Evolutionary conservation across 2,113 vertebrate species (phyloP), one percentile per base, ranked within the genome.

Genomic region (Neodontobutis hainanensis): DNA sequence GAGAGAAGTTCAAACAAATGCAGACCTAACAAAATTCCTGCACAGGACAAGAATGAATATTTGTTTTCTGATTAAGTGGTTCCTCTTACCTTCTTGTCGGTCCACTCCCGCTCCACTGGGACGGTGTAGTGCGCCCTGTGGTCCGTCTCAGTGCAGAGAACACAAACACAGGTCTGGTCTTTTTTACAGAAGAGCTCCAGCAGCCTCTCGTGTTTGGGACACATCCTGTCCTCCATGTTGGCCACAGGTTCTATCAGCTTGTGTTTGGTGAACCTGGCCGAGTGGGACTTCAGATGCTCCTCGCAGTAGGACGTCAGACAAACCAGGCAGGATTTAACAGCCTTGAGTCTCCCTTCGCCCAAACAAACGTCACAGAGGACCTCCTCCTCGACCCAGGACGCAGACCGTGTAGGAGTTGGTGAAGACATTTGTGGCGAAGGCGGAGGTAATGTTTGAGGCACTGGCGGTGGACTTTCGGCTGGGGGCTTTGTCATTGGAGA

Each of bases 251-350:
- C 86, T 0, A 93, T 91, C 64, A 94, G 85, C 81, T 92, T 90
- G 87, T 94, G 93, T 75, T 92, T 92, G 70, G 92, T 90, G 81
- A 93, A 93, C 53, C 92, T 67, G 36, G 85, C 65, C 0, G 63
- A n/a, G 68, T 94, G 93, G 5, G 89, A 90, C 14, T 62, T 82
- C 11, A 93, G 83, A 72, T 95, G 94, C 64, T 91, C 91, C 65
- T 94, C 91, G 3, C 94, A 95, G 85, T 92, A 92, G 32, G 93
- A 94, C 0, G 92, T 94, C 65, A 92, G 61, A 35, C 94, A 94
- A 65, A 92, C 92, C 19, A 94, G 85, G 82, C 93, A 94, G 0
- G 92, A 93, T 75, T 92, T 93, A 60, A 91, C 48, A 0, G 94
- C 92, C 40, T 34, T 87, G 1, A 89, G 82, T 43, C 92, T 87